phyloP scores from a whole-genome alignment of 2,888 invertebrate species.

The Drosophila prostipennis region DNA sequence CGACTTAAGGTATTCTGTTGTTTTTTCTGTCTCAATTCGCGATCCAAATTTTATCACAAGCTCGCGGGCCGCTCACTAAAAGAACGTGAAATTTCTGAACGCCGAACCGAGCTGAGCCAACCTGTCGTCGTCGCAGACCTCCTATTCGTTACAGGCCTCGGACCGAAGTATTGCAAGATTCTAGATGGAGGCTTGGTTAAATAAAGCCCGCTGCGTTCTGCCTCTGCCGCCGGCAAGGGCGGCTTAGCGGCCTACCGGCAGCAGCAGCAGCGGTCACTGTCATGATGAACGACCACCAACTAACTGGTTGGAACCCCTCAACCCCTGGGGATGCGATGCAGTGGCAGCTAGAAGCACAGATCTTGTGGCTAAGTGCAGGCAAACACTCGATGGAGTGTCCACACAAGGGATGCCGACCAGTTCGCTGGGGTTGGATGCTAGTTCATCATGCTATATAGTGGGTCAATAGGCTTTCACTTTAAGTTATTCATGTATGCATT shows the following conservation, averaged over 20 bases:
- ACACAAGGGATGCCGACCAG: constrained; percentile 12
- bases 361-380: constrained; percentile 30
- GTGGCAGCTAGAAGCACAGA: constrained; percentile 15
- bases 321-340: neutral
- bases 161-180: constrained; percentile 71
- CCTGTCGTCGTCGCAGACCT: constrained; percentile 9
- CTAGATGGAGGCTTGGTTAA: constrained; percentile 75
- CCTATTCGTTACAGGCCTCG: constrained; percentile 73
- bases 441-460: neutral
- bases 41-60: constrained; percentile 30
- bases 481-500: constrained; percentile 48
- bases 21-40: constrained; percentile 21
- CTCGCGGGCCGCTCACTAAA: constrained; percentile 42
- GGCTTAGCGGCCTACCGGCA: constrained; percentile 13
- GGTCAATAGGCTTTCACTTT: constrained; percentile 56
- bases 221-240: constrained; percentile 28
- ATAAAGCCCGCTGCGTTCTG: constrained; percentile 53
- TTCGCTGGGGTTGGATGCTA: neutral
- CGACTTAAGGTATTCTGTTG: constrained; percentile 26
- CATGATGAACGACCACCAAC: constrained; percentile 38
- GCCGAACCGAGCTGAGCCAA: constrained; percentile 4
- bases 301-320: constrained; percentile 17
- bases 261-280: constrained; percentile 51
- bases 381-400: constrained; percentile 18
- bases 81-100: constrained; percentile 43